These are phyloP conservation scores for Taenaris catops DNA, from an alignment of 2,888 invertebrate genomes.

Conservation along the genomic window DNA sequence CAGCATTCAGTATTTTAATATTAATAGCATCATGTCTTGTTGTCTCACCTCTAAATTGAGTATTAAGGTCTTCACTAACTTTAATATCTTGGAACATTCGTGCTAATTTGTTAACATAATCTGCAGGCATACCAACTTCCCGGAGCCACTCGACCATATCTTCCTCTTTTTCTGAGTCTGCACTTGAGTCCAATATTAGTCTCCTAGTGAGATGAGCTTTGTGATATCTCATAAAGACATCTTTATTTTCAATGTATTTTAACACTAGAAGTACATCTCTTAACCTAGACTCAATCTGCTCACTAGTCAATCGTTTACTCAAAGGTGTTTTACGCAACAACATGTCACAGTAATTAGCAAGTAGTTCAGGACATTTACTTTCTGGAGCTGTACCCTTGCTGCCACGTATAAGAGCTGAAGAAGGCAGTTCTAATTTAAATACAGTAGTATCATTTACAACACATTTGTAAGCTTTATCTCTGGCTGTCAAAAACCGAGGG, in stretches of 20 bases:
- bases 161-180: slow-evolving; percentile 99
- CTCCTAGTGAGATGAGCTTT: slow-evolving; percentile 97
- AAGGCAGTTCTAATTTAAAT: slow-evolving; percentile 84
- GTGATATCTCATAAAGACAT: slow-evolving; percentile 99
- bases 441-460: slow-evolving; percentile 99
- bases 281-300: slow-evolving; percentile 96
- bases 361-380: slow-evolving; percentile 98
- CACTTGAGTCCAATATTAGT: slow-evolving; percentile 97
- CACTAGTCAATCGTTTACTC: slow-evolving; percentile 96
- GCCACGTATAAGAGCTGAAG: slow-evolving; percentile 81
- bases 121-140: slow-evolving; percentile 99
- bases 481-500: slow-evolving; percentile 97
- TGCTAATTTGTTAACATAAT: slow-evolving; percentile 98
- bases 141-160: slow-evolving; percentile 99
- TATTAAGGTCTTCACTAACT: slow-evolving; percentile 97
- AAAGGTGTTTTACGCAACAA: slow-evolving; percentile 96
- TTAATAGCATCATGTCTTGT: slow-evolving; percentile 93
- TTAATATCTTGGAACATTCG: slow-evolving; percentile 99
- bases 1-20: slow-evolving; percentile 98
- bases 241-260: slow-evolving; percentile 99
- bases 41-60: slow-evolving; percentile 92
- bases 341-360: slow-evolving; percentile 99
- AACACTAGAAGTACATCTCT: slow-evolving; percentile 96
- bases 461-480: slow-evolving; percentile 98
- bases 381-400: slow-evolving; percentile 90